Conservation (phyloP, 1,140 invertebrate species). For the Bicyclus anynana region DNA sequence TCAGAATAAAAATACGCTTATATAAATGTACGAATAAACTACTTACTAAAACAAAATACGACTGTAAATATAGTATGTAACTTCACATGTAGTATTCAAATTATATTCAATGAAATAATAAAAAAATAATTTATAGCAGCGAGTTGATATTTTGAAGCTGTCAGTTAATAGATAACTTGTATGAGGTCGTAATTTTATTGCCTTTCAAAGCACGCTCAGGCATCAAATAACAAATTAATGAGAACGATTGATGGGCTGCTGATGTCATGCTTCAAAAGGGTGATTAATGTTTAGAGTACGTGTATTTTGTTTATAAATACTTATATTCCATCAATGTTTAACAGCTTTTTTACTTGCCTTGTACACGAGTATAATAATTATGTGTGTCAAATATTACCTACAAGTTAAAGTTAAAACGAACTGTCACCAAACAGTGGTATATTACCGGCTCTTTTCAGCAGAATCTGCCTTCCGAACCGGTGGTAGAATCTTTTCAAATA, state of each 20-base stretch:
- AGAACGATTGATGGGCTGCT: constrained; percentile 26
- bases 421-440: no score
- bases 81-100: no score
- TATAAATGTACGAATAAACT: no score
- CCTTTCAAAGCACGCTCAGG: constrained; percentile 11
- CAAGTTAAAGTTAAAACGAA: no score
- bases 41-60: no score
- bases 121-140: not conserved
- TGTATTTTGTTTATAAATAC: not conserved
- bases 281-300: constrained; percentile 22
- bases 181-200: not conserved
- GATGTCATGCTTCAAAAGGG: constrained; percentile 15
- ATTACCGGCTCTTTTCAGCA: no score
- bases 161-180: constrained; percentile 10
- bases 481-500: no score
- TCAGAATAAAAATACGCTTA: no score
- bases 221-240: constrained; percentile 36
- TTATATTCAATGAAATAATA: not conserved
- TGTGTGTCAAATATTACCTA: no score
- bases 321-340: not conserved
- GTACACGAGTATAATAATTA: no score
- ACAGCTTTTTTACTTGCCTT: not conserved
- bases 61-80: no score
- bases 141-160: not conserved
- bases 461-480: no score